Evolutionary conservation across 92 coral and sea anemone species (phyloP).

Genomic region (Umimayanthus chanpuru): DNA sequence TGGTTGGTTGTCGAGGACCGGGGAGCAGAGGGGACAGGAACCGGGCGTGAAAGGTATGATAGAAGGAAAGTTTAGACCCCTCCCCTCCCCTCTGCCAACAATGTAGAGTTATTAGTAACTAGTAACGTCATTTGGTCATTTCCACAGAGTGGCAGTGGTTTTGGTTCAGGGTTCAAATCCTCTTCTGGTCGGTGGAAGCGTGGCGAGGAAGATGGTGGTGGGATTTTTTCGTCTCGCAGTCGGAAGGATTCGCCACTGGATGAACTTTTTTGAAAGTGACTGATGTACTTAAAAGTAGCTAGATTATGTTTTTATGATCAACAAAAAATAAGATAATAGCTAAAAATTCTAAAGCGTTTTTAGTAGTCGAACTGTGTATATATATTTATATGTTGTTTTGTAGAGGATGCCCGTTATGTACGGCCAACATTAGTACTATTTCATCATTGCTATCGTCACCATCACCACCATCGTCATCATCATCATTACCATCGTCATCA

Average conservation of each 20-base stretch:
- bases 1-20: too few relatives aligned
- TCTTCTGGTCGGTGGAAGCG: conserved; percentile 12
- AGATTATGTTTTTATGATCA: background rate
- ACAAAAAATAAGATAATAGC: background rate
- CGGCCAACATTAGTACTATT: background rate
- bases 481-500: background rate
- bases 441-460: background rate
- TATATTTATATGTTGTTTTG: background rate
- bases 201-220: conserved; percentile 5
- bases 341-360: background rate
- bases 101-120: background rate
- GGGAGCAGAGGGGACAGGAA: too few relatives aligned
- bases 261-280: conserved; percentile 26
- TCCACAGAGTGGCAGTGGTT: conserved; percentile 30
- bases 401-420: too few relatives aligned
- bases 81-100: background rate
- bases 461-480: background rate
- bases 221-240: conserved; percentile 9
- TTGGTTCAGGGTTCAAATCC: conserved; percentile 12
- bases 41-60: background rate
- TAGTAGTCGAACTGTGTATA: background rate
- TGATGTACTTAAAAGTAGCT: background rate
- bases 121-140: background rate
- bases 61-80: background rate
- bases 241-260: conserved; percentile 37